Base-by-base conservation (phyloP, 2,888 invertebrate species). In the Mesoligia furuncula region DNA sequence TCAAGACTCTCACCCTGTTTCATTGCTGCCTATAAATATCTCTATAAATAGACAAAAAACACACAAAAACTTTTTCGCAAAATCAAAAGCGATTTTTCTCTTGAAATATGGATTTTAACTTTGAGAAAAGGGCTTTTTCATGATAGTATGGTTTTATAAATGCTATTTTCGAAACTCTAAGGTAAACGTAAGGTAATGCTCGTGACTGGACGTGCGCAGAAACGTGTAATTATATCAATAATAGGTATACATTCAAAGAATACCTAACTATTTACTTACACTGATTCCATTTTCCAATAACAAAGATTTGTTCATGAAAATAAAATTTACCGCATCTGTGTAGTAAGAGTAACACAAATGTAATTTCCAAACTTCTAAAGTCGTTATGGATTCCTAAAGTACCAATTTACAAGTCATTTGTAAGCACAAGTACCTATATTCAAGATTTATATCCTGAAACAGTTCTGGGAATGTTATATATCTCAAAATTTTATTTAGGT, bases 401-500 rank as follows among this genome's bases (percentile, higher is more conserved):
- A 51, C 7, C 48, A 7, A 51, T 51, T 51, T 20, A 51, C 15
- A 45, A 51, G 48, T 51, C 0, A 51, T 51, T 51, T 51, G 48
- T 51, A 51, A 51, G n/a, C 9, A 54, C n/a, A 15, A 39, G 20
- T 70, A n/a, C n/a, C n/a, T n/a, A 59, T 13, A 20, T 42, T 45
- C 31, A 59, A 27, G 42, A 66, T 73, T 54, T 27, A 57, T 54
- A 57, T 67, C 57, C 24, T 24, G 20, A 73, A 17, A 73, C 39
- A 39, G 8, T 65, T 39, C 13, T 48, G 24, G 1, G n/a, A 36
- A 36, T 72, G n/a, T 48, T n/a, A 3, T 17, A 17, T 20, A n/a
- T n/a, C 39, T 8, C n/a, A n/a, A n/a, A 36, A 48, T 65, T 36
- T 36, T 27, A 51, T 27, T 73, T 45, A n/a, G n/a, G n/a, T n/a